Conservation (phyloP, 2,888 invertebrate species). For the Hololepta plana region DNA sequence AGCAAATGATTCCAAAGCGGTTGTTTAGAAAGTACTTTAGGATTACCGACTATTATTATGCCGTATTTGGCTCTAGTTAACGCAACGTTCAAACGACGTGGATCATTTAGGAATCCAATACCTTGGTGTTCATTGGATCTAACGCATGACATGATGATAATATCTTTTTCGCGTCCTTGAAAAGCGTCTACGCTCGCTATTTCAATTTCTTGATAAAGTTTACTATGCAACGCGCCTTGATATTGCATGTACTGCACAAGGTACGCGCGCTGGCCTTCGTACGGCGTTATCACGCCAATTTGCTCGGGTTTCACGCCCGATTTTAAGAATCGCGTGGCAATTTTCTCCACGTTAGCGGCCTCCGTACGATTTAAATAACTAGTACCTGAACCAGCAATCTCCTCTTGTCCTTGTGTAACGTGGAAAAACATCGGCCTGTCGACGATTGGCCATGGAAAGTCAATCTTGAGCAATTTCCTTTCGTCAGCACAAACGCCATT, state of each 20-base stretch:
- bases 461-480: constrained; percentile 70
- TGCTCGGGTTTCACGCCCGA: constrained; percentile 94
- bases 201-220: constrained; percentile 95
- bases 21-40: constrained; percentile 96
- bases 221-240: constrained; percentile 90
- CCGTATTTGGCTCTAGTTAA: constrained; percentile 94
- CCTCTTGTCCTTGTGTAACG: constrained; percentile 95
- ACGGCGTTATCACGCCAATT: constrained; percentile 97
- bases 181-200: constrained; percentile 99
- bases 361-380: constrained; percentile 97
- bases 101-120: constrained; percentile 97
- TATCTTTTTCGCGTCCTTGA: constrained; percentile 96
- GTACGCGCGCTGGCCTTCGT: constrained; percentile 96
- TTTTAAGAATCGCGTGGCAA: constrained; percentile 84
- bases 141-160: constrained; percentile 98
- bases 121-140: constrained; percentile 97
- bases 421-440: constrained; percentile 99
- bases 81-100: constrained; percentile 92
- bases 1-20: constrained; percentile 96
- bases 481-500: constrained; percentile 98
- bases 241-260: constrained; percentile 98
- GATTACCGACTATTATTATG: constrained; percentile 96
- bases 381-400: constrained; percentile 96
- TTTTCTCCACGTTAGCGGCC: constrained; percentile 95
- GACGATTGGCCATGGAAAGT: constrained; percentile 94